These are phyloP conservation scores for Sphinx pinastri DNA, from an alignment of 2,888 invertebrate genomes.

Conservation along the genomic window DNA sequence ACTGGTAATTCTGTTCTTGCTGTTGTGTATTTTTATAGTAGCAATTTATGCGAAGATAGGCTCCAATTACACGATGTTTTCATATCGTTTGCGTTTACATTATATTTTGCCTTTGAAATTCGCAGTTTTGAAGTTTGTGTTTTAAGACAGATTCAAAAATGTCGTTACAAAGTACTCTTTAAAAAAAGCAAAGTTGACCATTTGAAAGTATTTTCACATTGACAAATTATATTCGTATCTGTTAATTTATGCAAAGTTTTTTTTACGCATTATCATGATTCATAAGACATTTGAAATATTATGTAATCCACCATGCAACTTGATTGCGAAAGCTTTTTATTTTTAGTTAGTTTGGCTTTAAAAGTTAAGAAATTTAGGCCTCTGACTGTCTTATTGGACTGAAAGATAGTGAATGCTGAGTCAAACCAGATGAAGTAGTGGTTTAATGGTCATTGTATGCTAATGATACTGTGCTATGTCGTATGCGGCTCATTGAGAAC, in stretches of 20 bases:
- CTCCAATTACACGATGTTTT: background rate
- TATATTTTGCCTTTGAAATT: background rate
- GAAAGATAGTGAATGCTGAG: background rate
- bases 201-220: too few species aligned
- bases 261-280: too few species aligned
- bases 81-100: background rate
- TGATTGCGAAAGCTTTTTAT: too few species aligned
- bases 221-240: too few species aligned
- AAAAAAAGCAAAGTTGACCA: too few species aligned
- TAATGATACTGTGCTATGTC: background rate
- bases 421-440: constrained; percentile 6
- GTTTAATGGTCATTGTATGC: constrained; percentile 7
- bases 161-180: too few species aligned
- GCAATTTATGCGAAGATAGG: background rate
- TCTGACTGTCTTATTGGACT: background rate
- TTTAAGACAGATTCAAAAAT: too few species aligned
- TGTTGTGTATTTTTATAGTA: background rate
- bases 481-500: constrained; percentile 1
- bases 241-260: too few species aligned
- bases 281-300: too few species aligned
- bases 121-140: background rate
- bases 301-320: too few species aligned
- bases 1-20: background rate
- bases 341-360: background rate
- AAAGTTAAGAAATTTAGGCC: background rate